Conservation (phyloP, 2,113 vertebrate genomes). For the Bungarus multicinctus region DNA sequence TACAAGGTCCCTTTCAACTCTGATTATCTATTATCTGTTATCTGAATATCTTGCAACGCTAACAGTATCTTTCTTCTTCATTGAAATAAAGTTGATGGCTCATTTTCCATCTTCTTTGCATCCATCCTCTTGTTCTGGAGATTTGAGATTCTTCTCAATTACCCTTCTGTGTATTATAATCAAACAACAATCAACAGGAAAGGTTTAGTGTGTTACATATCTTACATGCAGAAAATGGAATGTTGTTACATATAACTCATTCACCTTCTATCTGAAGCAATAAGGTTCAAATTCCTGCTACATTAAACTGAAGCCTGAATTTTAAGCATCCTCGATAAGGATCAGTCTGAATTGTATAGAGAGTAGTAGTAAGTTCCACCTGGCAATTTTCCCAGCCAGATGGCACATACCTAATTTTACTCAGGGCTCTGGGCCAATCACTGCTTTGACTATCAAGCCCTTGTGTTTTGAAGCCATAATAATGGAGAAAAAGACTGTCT, state of each 20-base stretch:
- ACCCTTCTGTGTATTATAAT: not conserved
- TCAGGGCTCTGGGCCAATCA: not conserved
- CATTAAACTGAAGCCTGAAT: too few relatives aligned
- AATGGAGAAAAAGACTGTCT: not conserved
- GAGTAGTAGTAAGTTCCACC: not conserved
- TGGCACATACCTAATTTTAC: not conserved
- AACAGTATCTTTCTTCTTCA: not conserved
- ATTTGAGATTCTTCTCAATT: not conserved
- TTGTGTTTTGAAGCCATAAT: not conserved
- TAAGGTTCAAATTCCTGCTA: not conserved
- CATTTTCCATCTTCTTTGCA: not conserved
- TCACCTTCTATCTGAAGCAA: not conserved
- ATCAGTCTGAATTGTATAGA: not conserved
- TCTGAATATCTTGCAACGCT: not conserved
- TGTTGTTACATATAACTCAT: not conserved
- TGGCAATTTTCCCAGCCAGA: not conserved
- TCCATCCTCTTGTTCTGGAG: not conserved
- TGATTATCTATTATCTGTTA: not conserved
- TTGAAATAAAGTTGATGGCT: not conserved
- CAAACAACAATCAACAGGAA: not conserved
- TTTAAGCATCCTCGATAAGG: not conserved
- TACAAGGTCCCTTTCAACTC: too few relatives aligned
- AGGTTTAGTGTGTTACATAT: not conserved
- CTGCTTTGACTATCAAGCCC: not conserved
- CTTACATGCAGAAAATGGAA: not conserved